A percentile compares a stretch with the other conserved stretches of the same genome.
Conservation (phyloP, 2,797 vertebrate genomes). For the Anabacerthia variegaticeps region DNA sequence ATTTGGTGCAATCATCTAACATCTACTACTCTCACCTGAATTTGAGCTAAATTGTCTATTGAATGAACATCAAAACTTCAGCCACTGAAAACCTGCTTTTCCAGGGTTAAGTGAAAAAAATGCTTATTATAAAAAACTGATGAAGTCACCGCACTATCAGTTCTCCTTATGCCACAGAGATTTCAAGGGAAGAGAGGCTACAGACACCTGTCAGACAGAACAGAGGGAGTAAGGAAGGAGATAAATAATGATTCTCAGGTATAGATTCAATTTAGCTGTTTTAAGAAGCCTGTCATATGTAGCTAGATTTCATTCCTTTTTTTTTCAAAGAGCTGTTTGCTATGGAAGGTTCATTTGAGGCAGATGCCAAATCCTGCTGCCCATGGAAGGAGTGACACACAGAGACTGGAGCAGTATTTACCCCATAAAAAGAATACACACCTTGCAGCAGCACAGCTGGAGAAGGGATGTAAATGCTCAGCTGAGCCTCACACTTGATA, state of each 20-base stretch:
- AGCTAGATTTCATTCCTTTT: neutral
- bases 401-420: neutral
- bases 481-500: neutral
- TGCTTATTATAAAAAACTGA: neutral
- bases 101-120: neutral
- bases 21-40: neutral
- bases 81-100: neutral
- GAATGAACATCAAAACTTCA: constrained; percentile 6
- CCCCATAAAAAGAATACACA: neutral
- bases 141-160: neutral
- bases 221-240: neutral
- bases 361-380: neutral
- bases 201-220: neutral
- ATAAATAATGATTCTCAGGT: neutral
- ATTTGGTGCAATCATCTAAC: neutral
- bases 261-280: neutral
- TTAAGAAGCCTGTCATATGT: neutral
- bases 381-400: neutral
- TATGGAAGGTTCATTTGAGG: neutral
- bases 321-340: neutral
- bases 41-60: neutral
- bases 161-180: neutral
- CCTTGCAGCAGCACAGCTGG: constrained; percentile 4
- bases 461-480: neutral
- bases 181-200: neutral